Conservation (phyloP, 2,888 invertebrate species). For the Bhutanitis thaidina region DNA sequence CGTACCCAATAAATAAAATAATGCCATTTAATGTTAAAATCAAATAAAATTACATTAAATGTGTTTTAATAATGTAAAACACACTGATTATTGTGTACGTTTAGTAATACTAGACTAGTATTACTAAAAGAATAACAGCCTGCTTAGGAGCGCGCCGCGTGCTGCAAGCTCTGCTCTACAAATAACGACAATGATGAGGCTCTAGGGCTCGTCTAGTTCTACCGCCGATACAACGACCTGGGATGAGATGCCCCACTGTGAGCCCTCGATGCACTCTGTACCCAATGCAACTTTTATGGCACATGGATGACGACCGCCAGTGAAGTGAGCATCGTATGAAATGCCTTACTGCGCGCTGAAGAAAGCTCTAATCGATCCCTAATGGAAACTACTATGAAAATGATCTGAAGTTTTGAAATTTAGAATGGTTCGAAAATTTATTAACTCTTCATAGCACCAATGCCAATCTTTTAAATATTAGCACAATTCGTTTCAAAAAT, state of each 20-base stretch:
- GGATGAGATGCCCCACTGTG: slow-evolving; percentile 34
- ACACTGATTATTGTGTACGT: background rate
- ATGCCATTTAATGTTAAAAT: no score
- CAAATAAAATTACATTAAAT: background rate
- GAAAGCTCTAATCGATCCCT: slow-evolving; percentile 62
- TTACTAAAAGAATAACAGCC: slow-evolving; percentile 34
- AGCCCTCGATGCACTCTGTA: slow-evolving; percentile 17
- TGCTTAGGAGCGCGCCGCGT: slow-evolving; percentile 64
- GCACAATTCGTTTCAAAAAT: slow-evolving; percentile 50
- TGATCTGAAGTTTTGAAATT: slow-evolving; percentile 25
- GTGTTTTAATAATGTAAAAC: background rate
- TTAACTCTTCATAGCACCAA: slow-evolving; percentile 64
- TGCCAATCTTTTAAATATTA: slow-evolving; percentile 58
- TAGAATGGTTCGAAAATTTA: slow-evolving; percentile 22
- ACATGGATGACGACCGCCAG: slow-evolving; percentile 54
- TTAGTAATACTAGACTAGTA: background rate
- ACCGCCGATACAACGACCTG: slow-evolving; percentile 44
- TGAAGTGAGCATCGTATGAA: slow-evolving; percentile 32
- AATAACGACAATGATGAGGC: slow-evolving; percentile 38
- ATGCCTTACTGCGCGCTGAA: slow-evolving; percentile 47
- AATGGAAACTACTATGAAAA: slow-evolving; percentile 39
- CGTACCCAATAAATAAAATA: no score
- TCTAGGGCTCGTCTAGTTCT: slow-evolving; percentile 32
- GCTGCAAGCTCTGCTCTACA: slow-evolving; percentile 63
- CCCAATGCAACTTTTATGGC: slow-evolving; percentile 51